Evolutionary conservation across 1,140 invertebrate species (phyloP).

Genomic region (Papilio polyxenes): DNA sequence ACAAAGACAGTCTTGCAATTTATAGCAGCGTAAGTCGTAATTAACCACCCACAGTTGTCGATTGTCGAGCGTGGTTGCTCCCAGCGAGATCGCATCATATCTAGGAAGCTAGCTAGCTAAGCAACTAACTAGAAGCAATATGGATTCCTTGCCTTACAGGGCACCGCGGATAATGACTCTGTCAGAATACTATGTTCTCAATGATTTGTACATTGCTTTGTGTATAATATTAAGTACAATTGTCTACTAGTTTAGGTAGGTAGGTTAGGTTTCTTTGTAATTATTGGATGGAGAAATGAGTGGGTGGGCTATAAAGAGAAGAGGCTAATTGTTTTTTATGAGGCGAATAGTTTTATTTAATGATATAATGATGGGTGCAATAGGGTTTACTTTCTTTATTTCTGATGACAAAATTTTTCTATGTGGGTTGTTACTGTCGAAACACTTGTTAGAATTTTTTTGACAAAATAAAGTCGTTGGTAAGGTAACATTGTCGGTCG

Average conservation of each 20-base stretch:
- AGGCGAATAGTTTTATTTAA: neutral
- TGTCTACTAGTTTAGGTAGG: neutral
- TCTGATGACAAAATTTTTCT: neutral
- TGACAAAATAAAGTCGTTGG: neutral
- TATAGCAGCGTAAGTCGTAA: constrained; percentile 1
- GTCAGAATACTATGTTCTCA: neutral
- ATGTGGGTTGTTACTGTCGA: neutral
- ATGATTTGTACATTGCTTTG: constrained; percentile 14
- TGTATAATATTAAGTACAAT: neutral
- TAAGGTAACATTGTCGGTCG: neutral
- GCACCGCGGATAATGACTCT: constrained; percentile 16
- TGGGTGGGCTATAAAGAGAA: neutral
- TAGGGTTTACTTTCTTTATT: neutral
- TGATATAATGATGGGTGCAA: neutral
- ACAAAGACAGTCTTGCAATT: constrained; percentile 2
- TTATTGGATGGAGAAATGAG: neutral
- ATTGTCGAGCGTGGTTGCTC: constrained; percentile 22
- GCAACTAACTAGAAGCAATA: constrained; percentile 17
- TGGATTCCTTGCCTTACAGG: constrained; percentile 20
- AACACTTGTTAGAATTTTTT: neutral
- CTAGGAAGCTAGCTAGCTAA: neutral
- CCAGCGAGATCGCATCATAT: constrained; percentile 7
- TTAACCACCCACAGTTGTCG: constrained; percentile 24
- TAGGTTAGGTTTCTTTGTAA: neutral
- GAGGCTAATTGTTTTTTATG: neutral